phyloP scores from a whole-genome alignment of 2,113 vertebrate genomes.

The Limnothrissa miodon region DNA sequence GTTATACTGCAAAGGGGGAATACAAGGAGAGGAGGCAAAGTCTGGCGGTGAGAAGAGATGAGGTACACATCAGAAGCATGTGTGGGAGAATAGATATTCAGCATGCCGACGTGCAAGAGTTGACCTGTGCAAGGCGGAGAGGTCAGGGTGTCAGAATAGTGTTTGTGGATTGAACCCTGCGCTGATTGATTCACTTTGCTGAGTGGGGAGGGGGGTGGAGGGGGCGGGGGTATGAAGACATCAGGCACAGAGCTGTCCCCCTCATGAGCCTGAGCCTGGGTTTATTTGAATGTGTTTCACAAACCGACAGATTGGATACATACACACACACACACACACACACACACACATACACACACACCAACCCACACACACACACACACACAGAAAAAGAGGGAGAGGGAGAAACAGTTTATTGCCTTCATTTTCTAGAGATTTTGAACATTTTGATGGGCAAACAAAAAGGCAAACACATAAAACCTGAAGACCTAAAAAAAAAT shows the following conservation, averaged over 20 bases:
- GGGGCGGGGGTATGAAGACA: neutral
- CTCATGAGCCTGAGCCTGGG: neutral
- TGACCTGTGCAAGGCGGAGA: slow-evolving; percentile 40
- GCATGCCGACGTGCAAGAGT: slow-evolving; percentile 23
- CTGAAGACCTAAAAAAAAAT: too few relatives aligned
- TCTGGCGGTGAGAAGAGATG: neutral
- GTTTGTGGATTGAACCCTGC: slow-evolving; percentile 46
- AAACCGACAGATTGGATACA: neutral
- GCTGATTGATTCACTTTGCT: slow-evolving; percentile 45
- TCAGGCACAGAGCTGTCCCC: neutral
- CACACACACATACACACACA: neutral
- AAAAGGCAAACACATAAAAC: neutral
- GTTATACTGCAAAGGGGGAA: neutral
- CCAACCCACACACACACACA: too few relatives aligned
- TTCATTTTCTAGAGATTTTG: neutral
- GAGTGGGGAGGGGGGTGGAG: neutral
- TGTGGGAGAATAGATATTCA: slow-evolving; percentile 36
- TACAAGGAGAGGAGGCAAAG: neutral
- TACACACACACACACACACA: too few relatives aligned
- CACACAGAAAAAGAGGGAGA: neutral
- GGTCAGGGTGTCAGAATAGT: slow-evolving; percentile 41
- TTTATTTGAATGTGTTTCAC: neutral
- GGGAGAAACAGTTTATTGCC: neutral
- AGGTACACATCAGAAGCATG: neutral
- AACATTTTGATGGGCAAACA: neutral